phyloP scores from a whole-genome alignment of 2,797 vertebrate species.

The Phrynocephalus vlangalii region DNA sequence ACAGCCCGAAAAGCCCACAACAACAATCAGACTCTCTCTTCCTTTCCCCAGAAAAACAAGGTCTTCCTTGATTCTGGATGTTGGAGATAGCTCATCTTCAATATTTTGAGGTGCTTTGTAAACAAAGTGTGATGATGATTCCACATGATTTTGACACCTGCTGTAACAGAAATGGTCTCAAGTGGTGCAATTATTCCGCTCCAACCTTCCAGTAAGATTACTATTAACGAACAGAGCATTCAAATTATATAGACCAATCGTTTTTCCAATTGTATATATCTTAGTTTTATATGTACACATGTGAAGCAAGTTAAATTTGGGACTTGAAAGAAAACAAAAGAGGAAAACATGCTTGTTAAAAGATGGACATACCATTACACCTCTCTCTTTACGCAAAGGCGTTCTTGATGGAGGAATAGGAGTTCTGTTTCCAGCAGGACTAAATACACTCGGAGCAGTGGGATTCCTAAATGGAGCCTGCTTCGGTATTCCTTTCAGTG shows the following conservation, averaged over 20 bases:
- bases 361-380: slow-evolving; percentile 87
- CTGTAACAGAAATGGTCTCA: not conserved
- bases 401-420: slow-evolving; percentile 92
- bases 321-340: not conserved
- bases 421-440: slow-evolving; percentile 92
- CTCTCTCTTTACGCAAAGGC: slow-evolving; percentile 92
- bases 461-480: slow-evolving; percentile 94
- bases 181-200: not conserved
- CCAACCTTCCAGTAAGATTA: not conserved
- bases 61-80: too few relatives aligned
- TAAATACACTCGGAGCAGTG: slow-evolving; percentile 94
- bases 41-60: not conserved
- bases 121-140: not conserved
- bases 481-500: slow-evolving; percentile 97
- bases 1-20: too few relatives aligned
- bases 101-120: not conserved
- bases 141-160: not conserved
- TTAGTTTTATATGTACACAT: not conserved
- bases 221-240: not conserved
- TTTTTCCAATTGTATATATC: not conserved
- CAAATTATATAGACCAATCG: not conserved
- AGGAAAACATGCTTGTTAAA: not conserved
- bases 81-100: not conserved
- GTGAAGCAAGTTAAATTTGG: not conserved
- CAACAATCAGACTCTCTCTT: not conserved